phyloP scores from a whole-genome alignment of 2,797 vertebrate species.

The Oreortyx pictus region DNA sequence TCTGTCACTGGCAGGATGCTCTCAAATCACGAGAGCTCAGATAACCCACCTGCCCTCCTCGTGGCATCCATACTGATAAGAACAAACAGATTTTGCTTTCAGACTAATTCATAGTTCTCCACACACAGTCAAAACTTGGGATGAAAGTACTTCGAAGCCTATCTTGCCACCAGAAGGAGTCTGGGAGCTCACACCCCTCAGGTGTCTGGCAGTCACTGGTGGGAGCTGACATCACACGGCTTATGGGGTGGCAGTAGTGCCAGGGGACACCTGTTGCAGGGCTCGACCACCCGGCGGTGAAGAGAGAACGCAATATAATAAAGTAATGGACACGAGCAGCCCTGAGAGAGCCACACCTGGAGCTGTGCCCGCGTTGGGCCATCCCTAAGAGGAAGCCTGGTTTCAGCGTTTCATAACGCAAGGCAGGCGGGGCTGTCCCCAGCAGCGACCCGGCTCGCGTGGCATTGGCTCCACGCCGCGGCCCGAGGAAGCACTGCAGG shows the following conservation, averaged over 20 bases:
- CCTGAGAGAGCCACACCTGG: neutral
- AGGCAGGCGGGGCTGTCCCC: fast-evolving
- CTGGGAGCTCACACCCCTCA: neutral
- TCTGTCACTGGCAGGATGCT: neutral
- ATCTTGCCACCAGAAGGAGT: neutral
- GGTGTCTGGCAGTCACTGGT: neutral
- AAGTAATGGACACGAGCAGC: fast-evolving
- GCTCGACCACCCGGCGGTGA: neutral
- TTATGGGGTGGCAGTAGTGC: fast-evolving
- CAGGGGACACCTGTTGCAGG: neutral
- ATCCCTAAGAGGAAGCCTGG: neutral
- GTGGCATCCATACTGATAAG: neutral
- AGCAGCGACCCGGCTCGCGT: neutral
- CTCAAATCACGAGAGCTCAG: neutral
- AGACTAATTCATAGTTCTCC: neutral
- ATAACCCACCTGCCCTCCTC: neutral
- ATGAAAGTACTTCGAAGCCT: neutral
- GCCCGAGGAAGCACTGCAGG: slow-evolving; percentile 30
- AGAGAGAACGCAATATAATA: neutral
- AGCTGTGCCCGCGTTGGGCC: neutral
- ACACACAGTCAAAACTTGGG: neutral
- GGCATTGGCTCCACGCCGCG: slow-evolving; percentile 64
- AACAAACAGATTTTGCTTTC: neutral
- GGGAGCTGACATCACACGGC: neutral
- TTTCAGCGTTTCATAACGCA: neutral